Conservation (phyloP, 2,113 vertebrate genomes). For the Archilochus colubris region DNA sequence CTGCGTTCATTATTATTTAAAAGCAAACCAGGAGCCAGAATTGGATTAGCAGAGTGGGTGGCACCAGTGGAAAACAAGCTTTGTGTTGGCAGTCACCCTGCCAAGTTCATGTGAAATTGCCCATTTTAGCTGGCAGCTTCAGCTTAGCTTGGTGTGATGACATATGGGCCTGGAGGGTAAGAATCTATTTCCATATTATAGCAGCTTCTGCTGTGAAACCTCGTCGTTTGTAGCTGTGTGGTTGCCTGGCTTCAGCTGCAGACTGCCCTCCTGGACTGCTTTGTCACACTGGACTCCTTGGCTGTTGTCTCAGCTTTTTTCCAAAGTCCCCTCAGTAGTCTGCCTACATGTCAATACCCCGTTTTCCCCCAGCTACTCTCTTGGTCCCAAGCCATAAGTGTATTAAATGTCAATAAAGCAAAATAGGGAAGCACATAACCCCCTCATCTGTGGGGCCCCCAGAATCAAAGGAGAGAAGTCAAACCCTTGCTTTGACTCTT, state of each 20-base stretch:
- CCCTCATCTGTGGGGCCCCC: neutral
- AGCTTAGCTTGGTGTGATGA: conserved; percentile 30
- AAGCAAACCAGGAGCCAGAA: conserved; percentile 51
- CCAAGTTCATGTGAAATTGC: conserved; percentile 40
- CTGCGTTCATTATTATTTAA: conserved; percentile 53
- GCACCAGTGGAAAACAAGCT: conserved; percentile 49
- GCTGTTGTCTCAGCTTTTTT: fast-evolving
- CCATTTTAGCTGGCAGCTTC: conserved; percentile 39
- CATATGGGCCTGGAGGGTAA: conserved; percentile 36
- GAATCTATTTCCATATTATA: conserved; percentile 54
- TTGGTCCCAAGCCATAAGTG: neutral
- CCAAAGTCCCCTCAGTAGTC: neutral
- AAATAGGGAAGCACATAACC: neutral
- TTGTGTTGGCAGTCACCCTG: conserved; percentile 27
- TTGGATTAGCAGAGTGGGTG: conserved; percentile 58
- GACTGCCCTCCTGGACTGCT: neutral
- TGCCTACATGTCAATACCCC: fast-evolving
- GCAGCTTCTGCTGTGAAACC: conserved; percentile 23
- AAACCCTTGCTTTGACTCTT: neutral
- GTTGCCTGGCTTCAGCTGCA: neutral
- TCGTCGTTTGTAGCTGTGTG: neutral
- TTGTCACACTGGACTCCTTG: neutral
- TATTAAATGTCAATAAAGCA: neutral
- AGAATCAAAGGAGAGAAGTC: neutral
- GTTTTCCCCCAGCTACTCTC: fast-evolving